Conservation (phyloP, 2,797 vertebrate genomes). For the Xerus rutilus region DNA sequence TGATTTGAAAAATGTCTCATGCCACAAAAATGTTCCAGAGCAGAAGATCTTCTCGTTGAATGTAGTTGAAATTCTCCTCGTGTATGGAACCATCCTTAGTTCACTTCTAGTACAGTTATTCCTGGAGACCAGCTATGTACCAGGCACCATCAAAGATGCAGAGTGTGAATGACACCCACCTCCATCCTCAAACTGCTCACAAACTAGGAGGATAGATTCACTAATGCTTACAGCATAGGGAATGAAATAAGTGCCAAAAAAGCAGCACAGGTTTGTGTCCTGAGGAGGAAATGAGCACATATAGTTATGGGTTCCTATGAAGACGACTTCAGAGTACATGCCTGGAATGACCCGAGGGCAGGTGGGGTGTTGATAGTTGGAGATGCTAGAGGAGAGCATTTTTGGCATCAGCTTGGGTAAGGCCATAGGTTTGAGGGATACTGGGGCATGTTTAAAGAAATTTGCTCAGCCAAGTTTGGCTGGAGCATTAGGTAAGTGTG, state of each 20-base stretch:
- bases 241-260: neutral
- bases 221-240: neutral
- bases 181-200: neutral
- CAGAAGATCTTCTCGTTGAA: neutral
- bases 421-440: neutral
- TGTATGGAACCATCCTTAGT: neutral
- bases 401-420: neutral
- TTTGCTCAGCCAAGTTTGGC: neutral
- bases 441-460: neutral
- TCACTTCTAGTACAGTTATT: neutral
- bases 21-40: neutral
- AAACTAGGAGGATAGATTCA: neutral
- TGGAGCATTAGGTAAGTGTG: neutral
- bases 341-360: neutral
- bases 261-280: neutral
- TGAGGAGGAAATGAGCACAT: neutral
- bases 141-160: neutral
- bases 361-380: neutral
- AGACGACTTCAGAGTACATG: neutral
- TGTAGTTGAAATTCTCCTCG: neutral
- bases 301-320: neutral
- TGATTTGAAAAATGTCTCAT: constrained; percentile 39
- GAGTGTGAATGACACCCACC: neutral
- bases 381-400: neutral
- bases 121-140: neutral